These are phyloP conservation scores for Thunnus maccoyii DNA, from an alignment of 2,113 vertebrate species.

Conservation along the genomic window DNA sequence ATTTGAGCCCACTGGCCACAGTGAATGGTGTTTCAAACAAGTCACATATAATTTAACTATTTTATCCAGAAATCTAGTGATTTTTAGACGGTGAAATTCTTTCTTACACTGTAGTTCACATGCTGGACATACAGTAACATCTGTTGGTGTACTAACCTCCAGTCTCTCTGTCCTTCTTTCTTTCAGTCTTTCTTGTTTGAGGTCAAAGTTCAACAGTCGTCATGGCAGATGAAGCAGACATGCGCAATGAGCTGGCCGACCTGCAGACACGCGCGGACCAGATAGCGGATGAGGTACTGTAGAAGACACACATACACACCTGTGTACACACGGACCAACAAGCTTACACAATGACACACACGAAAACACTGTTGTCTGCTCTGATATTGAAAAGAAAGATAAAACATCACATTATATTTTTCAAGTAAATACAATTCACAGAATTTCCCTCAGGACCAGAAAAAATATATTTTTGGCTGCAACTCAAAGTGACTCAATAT, in stretches of 20 bases:
- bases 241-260: constrained; percentile 98
- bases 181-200: constrained; percentile 64
- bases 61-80: too few species aligned
- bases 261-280: constrained; percentile 97
- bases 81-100: too few species aligned
- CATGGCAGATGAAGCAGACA: constrained; percentile 97
- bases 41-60: too few species aligned
- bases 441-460: background rate
- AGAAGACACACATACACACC: constrained; percentile 2
- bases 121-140: background rate
- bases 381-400: background rate
- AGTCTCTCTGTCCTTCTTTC: constrained; percentile 12
- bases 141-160: constrained; percentile 21
- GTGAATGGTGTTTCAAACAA: too few species aligned
- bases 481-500: background rate
- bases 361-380: background rate
- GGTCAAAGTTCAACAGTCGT: constrained; percentile 72
- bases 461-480: background rate
- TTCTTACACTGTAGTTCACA: background rate
- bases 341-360: background rate
- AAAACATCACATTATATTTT: background rate
- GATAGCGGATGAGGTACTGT: constrained; percentile 94
- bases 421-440: background rate
- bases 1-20: too few species aligned
- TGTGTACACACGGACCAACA: constrained; percentile 1